Base-by-base conservation (phyloP, 2,113 vertebrate species). In the Sylvia atricapilla region DNA sequence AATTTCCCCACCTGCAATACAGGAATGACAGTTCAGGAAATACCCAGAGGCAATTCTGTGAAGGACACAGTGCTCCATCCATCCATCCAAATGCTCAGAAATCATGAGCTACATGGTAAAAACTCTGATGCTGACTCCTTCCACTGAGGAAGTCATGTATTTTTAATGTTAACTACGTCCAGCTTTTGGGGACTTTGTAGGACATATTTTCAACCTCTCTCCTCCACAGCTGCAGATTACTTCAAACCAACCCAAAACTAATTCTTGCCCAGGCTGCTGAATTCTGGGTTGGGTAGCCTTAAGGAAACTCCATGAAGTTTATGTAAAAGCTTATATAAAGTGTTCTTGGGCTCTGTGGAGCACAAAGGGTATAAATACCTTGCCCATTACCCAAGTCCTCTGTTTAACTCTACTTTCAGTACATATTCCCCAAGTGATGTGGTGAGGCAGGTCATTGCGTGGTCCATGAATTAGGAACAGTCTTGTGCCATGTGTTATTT, bases 41-140 rank as follows among this genome's bases (percentile, higher is more conserved):
- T 21, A 55, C 73, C 86, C 80, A 78, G 37, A 60, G 64, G 93
- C 84, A 47, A 1, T 63, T 77, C 73, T 56, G 30, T 75, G 91
- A 86, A 95, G 93, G 94, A 89, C 94, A 74, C 9, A 0, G 19
- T 18, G 44, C 53, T 64, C 85, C 83, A 52, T 83, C 85, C 90
- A 91, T 64, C 85, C 83, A 52, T 83, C 85, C 90, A 91, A 90
- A 91, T 44, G 28, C 68, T 91, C 87, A 72, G 44, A 75, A 92
- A 79, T 75, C 79, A 60, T 11, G 60, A 84, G 52, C 53, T 82
- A 21, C 77, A 39, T 1, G 7, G 78, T 64, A 68, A 74, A 86
- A 88, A 27, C 25, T 43, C 39, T 4, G 15, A 20, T 43, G 35
- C 75, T 70, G 68, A 17, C 30, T 91, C 80, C 55, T 89, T 64